Evolutionary conservation across 2,113 vertebrate species (phyloP).

Genomic region (Rhombomys opimus): DNA sequence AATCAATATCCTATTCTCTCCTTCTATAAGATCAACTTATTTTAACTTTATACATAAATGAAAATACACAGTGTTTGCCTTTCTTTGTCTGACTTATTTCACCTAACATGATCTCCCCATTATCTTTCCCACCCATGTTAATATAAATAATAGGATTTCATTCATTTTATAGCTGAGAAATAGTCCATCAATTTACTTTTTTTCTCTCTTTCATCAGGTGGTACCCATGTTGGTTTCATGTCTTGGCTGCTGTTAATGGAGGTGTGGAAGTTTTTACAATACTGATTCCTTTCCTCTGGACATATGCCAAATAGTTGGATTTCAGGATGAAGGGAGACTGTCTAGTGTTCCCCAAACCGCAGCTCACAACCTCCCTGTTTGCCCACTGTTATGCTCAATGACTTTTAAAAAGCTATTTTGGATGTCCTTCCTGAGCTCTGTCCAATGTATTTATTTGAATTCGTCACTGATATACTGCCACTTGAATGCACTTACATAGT

Average conservation of each 20-base stretch:
- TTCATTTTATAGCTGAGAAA: not conserved
- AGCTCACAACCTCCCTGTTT: constrained; percentile 67
- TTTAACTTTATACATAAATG: not conserved
- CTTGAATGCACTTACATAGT: constrained; percentile 70
- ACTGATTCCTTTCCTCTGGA: not conserved
- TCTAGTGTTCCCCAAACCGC: constrained; percentile 23
- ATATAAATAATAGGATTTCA: not conserved
- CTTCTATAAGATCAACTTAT: not conserved
- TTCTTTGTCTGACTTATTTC: not conserved
- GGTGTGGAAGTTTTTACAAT: not conserved
- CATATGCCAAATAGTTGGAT: not conserved
- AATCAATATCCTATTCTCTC: not conserved
- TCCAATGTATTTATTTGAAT: constrained; percentile 68
- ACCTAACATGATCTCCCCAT: not conserved
- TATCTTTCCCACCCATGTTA: not conserved
- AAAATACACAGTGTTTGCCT: not conserved
- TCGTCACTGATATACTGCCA: constrained; percentile 68
- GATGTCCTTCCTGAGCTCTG: constrained; percentile 68
- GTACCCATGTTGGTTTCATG: not conserved
- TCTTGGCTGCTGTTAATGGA: not conserved
- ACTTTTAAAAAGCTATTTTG: constrained; percentile 82
- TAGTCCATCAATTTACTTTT: not conserved
- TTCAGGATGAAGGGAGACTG: constrained; percentile 40
- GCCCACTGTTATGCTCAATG: constrained; percentile 76
- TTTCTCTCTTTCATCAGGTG: too few relatives aligned